phyloP scores from a whole-genome alignment of 2,888 invertebrate species.

The Drosophila maculinotata region DNA sequence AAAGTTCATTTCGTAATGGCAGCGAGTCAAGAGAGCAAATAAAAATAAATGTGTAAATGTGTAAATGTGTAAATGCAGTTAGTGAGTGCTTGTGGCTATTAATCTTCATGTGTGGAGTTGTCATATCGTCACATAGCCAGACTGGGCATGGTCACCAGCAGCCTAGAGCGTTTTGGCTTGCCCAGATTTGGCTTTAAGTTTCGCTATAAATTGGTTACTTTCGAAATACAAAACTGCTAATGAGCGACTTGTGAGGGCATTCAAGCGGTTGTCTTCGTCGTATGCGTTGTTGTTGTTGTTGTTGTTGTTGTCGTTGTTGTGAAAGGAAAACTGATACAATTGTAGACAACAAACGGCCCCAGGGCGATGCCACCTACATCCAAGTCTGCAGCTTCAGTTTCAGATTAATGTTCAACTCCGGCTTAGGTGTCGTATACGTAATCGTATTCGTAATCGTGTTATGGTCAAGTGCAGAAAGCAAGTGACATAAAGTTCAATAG shows the following conservation, averaged over 20 bases:
- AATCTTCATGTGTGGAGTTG: constrained; percentile 55
- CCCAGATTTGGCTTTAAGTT: constrained; percentile 46
- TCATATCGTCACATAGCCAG: constrained; percentile 31
- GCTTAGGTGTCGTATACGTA: constrained; percentile 48
- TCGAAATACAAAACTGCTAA: constrained; percentile 67
- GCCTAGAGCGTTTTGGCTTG: constrained; percentile 23
- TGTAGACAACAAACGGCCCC: constrained; percentile 19
- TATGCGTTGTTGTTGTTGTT: constrained; percentile 10
- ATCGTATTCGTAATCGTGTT: constrained; percentile 15
- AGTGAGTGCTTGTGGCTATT: constrained; percentile 55
- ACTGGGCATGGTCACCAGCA: constrained; percentile 10
- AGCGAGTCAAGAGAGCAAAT: constrained; percentile 12
- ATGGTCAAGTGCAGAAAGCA: constrained; percentile 57
- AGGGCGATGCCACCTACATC: constrained; percentile 57
- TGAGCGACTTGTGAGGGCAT: constrained; percentile 72
- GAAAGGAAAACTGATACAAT: constrained; percentile 65
- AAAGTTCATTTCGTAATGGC: constrained; percentile 51
- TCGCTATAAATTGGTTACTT: constrained; percentile 62
- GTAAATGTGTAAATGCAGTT: constrained; percentile 9
- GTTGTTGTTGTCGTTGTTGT: constrained; percentile 46
- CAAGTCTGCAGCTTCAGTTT: not conserved
- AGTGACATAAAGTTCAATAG: constrained; percentile 20
- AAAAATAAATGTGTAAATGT: not conserved
- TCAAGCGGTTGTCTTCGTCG: constrained; percentile 14
- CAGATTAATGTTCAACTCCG: not conserved